phyloP scores from a whole-genome alignment of 2,888 invertebrate species.

The Thecocarcelia acutangulata region DNA sequence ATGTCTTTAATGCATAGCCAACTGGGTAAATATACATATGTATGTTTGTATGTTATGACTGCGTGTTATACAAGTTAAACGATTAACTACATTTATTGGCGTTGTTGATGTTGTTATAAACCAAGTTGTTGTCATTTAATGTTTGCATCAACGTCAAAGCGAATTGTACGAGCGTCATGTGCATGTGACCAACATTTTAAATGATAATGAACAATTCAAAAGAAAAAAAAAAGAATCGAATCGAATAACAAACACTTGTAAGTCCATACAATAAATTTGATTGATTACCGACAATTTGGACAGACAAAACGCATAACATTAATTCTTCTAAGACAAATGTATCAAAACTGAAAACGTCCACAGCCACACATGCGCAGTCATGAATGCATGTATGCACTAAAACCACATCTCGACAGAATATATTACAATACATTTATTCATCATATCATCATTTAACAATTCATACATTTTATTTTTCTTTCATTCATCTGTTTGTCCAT shows the following conservation, averaged over 20 bases:
- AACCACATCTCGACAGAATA: conserved; percentile 16
- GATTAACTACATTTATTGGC: neutral
- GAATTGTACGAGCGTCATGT: conserved; percentile 52
- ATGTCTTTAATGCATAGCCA: too few species aligned
- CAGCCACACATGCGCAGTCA: neutral
- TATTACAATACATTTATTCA: conserved; percentile 34
- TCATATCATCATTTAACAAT: conserved; percentile 25
- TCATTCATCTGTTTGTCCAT: conserved; percentile 39
- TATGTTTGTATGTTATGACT: neutral
- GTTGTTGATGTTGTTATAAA: conserved; percentile 23
- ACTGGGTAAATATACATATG: too few species aligned
- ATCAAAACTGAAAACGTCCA: conserved; percentile 16
- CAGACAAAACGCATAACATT: conserved; percentile 48
- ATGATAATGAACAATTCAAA: conserved; percentile 23
- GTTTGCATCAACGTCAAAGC: conserved; percentile 37
- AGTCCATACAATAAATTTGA: conserved; percentile 69
- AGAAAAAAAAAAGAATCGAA: neutral
- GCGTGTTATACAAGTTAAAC: neutral
- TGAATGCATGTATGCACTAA: neutral
- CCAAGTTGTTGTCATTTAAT: conserved; percentile 40
- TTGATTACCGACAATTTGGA: conserved; percentile 76
- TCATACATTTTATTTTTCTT: conserved; percentile 8
- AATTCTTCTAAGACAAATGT: conserved; percentile 34
- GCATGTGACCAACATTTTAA: conserved; percentile 63
- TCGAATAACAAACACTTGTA: neutral